phyloP scores from a whole-genome alignment of 2,113 vertebrate genomes.

The Todiramphus chloris region DNA sequence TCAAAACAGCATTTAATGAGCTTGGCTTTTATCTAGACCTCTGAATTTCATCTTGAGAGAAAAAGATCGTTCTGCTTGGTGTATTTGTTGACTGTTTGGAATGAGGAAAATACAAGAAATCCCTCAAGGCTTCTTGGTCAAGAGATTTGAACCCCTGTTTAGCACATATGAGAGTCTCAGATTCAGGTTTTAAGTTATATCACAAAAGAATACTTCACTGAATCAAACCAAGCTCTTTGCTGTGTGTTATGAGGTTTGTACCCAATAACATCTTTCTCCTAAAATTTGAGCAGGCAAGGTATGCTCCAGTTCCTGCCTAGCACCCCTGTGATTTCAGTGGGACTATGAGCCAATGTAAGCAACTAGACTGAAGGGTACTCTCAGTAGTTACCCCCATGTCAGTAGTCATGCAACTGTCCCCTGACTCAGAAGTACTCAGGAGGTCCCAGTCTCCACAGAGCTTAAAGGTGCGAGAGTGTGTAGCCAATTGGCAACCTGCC shows the following conservation, averaged over 20 bases:
- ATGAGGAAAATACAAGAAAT: not conserved
- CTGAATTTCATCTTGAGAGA: not conserved
- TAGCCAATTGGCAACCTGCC: not conserved
- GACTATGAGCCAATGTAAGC: not conserved
- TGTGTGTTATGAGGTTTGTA: not conserved
- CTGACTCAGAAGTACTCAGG: not conserved
- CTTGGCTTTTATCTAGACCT: conserved; percentile 1
- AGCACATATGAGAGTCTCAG: not conserved
- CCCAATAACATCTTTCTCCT: not conserved
- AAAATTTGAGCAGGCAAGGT: not conserved
- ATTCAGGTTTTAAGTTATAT: not conserved
- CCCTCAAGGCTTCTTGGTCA: not conserved
- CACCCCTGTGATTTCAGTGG: not conserved
- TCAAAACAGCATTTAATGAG: conserved; percentile 14
- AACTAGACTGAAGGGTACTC: not conserved
- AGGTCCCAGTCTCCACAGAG: not conserved
- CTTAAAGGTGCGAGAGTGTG: not conserved
- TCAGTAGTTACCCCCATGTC: not conserved
- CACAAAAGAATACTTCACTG: not conserved
- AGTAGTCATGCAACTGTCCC: not conserved
- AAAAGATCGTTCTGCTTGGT: not conserved
- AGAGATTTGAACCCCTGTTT: not conserved
- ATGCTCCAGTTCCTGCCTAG: not conserved
- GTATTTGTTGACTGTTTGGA: not conserved
- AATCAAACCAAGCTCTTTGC: not conserved